Percentiles rank a stretch among this genome's conserved stretches.
These are phyloP conservation scores for Ormyrus rosae DNA, from an alignment of 2,888 invertebrate species.

Conservation along the genomic window DNA sequence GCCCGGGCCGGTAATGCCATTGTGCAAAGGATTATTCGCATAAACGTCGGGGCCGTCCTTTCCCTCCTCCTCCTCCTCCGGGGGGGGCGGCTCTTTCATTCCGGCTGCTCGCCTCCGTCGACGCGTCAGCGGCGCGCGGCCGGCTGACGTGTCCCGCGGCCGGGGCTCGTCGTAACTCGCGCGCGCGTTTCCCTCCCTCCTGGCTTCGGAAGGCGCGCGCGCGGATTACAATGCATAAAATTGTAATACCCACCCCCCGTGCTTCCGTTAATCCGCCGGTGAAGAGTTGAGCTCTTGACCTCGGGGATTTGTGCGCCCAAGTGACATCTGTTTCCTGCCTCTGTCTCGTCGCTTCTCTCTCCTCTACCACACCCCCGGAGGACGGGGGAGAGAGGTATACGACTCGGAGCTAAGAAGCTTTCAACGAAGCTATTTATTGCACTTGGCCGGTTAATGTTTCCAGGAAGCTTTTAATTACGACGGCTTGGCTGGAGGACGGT, in stretches of 20 bases:
- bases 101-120: too few species aligned
- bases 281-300: constrained; percentile 38
- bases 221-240: constrained; percentile 43
- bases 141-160: too few species aligned
- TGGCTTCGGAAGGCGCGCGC: neutral
- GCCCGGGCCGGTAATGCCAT: too few species aligned
- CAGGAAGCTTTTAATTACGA: constrained; percentile 21
- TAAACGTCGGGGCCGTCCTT: too few species aligned
- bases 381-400: neutral
- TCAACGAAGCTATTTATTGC: constrained; percentile 33
- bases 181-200: neutral
- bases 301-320: constrained; percentile 33
- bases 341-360: neutral
- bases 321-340: constrained; percentile 44
- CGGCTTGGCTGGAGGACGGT: neutral
- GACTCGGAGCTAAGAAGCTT: constrained; percentile 34
- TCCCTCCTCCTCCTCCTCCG: too few species aligned
- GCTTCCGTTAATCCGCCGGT: constrained; percentile 27
- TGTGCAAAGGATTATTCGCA: too few species aligned
- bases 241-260: constrained; percentile 22
- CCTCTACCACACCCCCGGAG: neutral
- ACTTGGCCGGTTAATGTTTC: constrained; percentile 29
- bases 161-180: neutral
- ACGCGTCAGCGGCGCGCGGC: too few species aligned
- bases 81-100: too few species aligned